Percentiles rank a stretch among this genome's conserved stretches.
Evolutionary conservation across 2,113 vertebrate genomes (phyloP).

Genomic region (Dromiciops gliroides): DNA sequence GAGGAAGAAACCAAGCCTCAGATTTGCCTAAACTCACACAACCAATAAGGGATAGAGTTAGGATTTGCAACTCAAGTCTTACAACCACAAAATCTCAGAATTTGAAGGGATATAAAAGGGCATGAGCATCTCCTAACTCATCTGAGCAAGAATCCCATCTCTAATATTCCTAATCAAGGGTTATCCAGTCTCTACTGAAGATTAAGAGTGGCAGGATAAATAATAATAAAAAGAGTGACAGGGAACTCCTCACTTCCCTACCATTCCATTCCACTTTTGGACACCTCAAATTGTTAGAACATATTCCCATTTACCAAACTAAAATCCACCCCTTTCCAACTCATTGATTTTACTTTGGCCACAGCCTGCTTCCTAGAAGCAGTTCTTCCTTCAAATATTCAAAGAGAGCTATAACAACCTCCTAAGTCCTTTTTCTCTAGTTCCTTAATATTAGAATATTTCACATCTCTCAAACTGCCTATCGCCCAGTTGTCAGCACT

Average conservation of each 20-base stretch:
- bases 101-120: neutral
- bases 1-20: neutral
- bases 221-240: neutral
- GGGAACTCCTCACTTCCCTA: neutral
- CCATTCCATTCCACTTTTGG: neutral
- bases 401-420: neutral
- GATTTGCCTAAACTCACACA: neutral
- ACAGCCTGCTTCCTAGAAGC: neutral
- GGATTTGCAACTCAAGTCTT: too few relatives aligned
- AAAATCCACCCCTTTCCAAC: neutral
- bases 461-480: too few relatives aligned
- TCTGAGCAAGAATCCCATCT: neutral
- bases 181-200: neutral
- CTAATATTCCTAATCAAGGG: neutral
- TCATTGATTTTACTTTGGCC: neutral
- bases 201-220: neutral
- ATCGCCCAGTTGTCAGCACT: neutral
- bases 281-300: neutral
- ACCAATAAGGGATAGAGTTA: too few relatives aligned
- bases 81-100: neutral
- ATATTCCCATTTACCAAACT: neutral
- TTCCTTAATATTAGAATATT: neutral
- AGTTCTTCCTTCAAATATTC: neutral
- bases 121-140: neutral
- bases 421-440: neutral